Evolutionary conservation across 2,888 invertebrate genomes (phyloP).

Genomic region (Leptarthrus brevirostris): DNA sequence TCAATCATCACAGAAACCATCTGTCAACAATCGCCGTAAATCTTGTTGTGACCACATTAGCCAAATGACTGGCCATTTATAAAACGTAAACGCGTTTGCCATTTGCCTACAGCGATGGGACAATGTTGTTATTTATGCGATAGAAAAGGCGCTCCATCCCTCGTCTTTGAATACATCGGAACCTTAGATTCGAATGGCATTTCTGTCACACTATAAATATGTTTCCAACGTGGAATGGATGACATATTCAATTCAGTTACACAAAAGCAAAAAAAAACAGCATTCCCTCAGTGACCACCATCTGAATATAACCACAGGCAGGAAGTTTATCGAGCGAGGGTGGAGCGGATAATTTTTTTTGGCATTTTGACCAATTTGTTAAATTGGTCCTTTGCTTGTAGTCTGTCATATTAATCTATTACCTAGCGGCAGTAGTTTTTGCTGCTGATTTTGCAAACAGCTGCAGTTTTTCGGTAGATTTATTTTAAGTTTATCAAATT

Average conservation of each 20-base stretch:
- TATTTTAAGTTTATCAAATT: neutral
- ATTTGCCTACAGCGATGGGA: constrained; percentile 40
- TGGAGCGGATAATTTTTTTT: constrained; percentile 37
- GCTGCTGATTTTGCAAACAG: constrained; percentile 12
- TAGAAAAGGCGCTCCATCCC: constrained; percentile 25
- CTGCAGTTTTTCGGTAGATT: constrained; percentile 14
- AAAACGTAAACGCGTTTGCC: constrained; percentile 14
- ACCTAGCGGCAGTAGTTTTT: constrained; percentile 7
- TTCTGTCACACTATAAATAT: constrained; percentile 39
- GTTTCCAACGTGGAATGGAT: constrained; percentile 14
- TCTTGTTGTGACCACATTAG: constrained; percentile 44
- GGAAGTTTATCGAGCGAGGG: neutral
- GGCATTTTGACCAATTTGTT: constrained; percentile 13
- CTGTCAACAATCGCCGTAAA: constrained; percentile 21
- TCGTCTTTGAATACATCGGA: constrained; percentile 8
- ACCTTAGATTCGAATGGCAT: constrained; percentile 8
- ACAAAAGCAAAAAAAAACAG: no score
- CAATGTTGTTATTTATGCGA: constrained; percentile 37
- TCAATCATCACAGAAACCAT: neutral
- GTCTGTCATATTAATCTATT: constrained; percentile 26
- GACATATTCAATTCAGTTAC: neutral
- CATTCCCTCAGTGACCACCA: constrained; percentile 21
- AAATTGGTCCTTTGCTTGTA: constrained; percentile 20
- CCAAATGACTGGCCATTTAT: constrained; percentile 44
- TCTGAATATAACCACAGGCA: neutral